phyloP scores from a whole-genome alignment of 1,140 invertebrate species.

The Brachystomella parvula region DNA sequence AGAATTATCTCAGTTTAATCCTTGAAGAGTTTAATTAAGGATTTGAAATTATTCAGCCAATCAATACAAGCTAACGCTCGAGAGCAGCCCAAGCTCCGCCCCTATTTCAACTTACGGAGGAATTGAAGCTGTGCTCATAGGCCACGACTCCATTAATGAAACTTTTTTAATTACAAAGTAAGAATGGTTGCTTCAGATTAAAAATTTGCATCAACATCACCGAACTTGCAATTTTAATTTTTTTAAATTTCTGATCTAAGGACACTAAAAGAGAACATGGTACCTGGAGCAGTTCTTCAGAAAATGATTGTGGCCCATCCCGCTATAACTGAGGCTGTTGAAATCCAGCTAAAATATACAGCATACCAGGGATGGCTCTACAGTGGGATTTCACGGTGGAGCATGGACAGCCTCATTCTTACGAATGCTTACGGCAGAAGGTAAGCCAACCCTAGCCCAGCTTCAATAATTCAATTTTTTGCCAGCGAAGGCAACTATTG shows the following conservation, averaged over 20 bases:
- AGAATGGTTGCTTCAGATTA: conserved; percentile 36
- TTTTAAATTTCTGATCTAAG: conserved; percentile 45
- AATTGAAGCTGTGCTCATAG: conserved; percentile 70
- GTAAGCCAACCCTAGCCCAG: conserved; percentile 41
- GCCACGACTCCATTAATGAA: conserved; percentile 69
- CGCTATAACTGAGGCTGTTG: conserved; percentile 60
- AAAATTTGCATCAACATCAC: background rate
- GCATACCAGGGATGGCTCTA: conserved; percentile 86
- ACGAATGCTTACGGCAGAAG: conserved; percentile 75
- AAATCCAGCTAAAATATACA: conserved; percentile 68
- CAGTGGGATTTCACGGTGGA: conserved; percentile 68
- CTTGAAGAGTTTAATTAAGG: conserved; percentile 1
- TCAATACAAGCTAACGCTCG: conserved; percentile 74
- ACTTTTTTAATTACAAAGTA: conserved; percentile 79
- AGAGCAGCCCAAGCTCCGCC: conserved; percentile 58
- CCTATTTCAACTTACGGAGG: conserved; percentile 67
- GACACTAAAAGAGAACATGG: conserved; percentile 70
- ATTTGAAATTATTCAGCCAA: conserved; percentile 52
- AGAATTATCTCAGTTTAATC: conserved; percentile 30
- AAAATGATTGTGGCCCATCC: conserved; percentile 81
- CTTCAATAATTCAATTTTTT: background rate
- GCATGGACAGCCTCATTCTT: conserved; percentile 71
- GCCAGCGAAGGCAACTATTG: no score
- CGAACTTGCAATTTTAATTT: background rate
- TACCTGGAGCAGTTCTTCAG: conserved; percentile 59